Evolutionary conservation across 2,888 invertebrate species (phyloP).

Genomic region (Parnassius smintheus): DNA sequence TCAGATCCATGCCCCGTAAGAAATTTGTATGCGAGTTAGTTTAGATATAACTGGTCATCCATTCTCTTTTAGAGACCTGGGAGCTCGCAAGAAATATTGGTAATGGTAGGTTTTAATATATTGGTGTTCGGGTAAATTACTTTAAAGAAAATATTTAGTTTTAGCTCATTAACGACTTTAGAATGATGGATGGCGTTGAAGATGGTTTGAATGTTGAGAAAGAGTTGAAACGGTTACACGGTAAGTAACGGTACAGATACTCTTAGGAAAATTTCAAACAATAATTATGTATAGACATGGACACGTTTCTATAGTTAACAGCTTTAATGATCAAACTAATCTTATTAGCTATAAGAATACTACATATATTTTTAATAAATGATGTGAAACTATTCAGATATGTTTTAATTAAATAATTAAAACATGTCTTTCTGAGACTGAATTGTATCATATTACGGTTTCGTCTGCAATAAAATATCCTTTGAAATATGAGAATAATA

Average conservation of each 20-base stretch:
- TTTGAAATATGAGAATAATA: no score
- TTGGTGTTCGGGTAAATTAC: constrained; percentile 45
- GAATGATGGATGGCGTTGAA: constrained; percentile 54
- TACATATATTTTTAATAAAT: no score
- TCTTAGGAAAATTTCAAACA: constrained; percentile 2
- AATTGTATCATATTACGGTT: no score
- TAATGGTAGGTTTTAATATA: constrained; percentile 37
- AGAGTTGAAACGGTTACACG: constrained; percentile 34
- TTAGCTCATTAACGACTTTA: constrained; percentile 59
- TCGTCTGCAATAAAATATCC: no score
- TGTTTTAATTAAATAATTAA: no score
- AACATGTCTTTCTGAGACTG: no score
- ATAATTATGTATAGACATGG: not conserved
- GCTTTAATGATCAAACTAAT: no score
- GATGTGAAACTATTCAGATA: no score
- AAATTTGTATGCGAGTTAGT: constrained; percentile 17
- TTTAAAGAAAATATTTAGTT: constrained; percentile 56
- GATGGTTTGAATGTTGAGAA: constrained; percentile 38
- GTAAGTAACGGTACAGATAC: constrained; percentile 31
- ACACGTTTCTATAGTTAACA: no score
- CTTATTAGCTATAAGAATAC: no score
- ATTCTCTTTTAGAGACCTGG: constrained; percentile 36
- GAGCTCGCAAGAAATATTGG: constrained; percentile 31
- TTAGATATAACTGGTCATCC: constrained; percentile 38
- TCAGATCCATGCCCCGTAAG: constrained; percentile 29